Evolutionary conservation across 2,113 vertebrate species (phyloP).

Genomic region (Uria aalge): DNA sequence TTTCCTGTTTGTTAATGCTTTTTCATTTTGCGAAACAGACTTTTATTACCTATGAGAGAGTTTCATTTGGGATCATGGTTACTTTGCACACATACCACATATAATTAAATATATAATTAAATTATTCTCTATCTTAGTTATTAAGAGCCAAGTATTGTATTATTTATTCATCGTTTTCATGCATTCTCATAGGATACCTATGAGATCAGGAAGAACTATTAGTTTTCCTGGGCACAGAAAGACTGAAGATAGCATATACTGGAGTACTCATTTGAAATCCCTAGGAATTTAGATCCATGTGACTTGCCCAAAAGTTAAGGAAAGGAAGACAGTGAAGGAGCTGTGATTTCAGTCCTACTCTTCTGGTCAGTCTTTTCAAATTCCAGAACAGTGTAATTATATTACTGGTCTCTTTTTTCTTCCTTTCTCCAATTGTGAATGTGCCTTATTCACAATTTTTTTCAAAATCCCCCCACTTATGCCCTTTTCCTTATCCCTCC

Average conservation of each 20-base stretch:
- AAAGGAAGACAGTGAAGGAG: neutral
- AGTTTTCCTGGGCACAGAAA: neutral
- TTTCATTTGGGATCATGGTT: neutral
- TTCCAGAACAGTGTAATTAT: neutral
- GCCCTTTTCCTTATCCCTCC: neutral
- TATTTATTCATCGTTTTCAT: neutral
- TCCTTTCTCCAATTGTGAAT: neutral
- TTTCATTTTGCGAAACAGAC: neutral
- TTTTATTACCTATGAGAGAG: neutral
- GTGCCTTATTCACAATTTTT: neutral
- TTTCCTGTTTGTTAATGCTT: neutral
- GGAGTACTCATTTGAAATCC: neutral
- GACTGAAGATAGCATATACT: neutral
- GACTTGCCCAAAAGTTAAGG: neutral
- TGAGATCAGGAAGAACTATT: neutral
- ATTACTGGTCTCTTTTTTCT: neutral
- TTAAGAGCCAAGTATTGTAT: neutral
- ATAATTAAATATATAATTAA: neutral
- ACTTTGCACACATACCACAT: rapidly evolving
- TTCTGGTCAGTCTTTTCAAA: neutral
- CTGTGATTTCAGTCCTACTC: neutral
- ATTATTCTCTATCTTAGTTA: neutral
- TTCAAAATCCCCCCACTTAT: neutral
- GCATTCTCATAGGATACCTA: neutral
- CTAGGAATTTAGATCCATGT: neutral